Evolutionary conservation across 2,888 invertebrate genomes (phyloP), one percentile per base, ranked within the genome.

Genomic region (Drosophila mercatorum): DNA sequence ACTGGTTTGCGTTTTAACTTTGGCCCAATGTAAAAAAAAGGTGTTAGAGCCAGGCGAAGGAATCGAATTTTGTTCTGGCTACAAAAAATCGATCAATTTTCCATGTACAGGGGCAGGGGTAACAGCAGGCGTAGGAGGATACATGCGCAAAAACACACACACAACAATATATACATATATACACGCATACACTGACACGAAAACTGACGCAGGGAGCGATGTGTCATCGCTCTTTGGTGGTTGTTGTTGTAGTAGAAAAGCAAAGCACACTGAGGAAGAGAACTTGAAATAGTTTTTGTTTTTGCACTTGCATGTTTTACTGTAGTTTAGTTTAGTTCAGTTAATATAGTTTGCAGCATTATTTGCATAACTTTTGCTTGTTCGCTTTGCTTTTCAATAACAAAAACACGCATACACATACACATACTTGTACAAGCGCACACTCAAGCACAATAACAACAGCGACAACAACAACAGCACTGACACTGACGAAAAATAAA

Each of bases 21-120:
- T 63, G 57, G 60, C 65, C 57, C 64, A 51, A 68, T 74, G 67
- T 64, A 69, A 66, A 72, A 69, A 66, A 72, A 70, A 71, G 77
- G 67, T 74, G 72, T 69, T 75, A 57, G 59, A 67, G 68, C 67
- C 52, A 62, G 63, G 61, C 68, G 67, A 77, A 81, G 71, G 76
- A 83, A 81, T 59, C 44, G 61, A 56, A 64, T 57, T 75, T 55
- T 68, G 61, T 71, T 72, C 71, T 81, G 46, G 68, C 62, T 78
- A 51, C 6, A n/a, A 89, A 85, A 88, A 88, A 85, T 88, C 85
- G 89, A 88, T 88, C 80, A 80, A 77, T 72, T 70, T 51, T 60
- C 34, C 53, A 57, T 64, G 44, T 38, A 17, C 40, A 36, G 43
- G 51, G 51, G 55, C 57, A 68, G 49, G 79, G 71, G 71, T 55